A percentile compares a stretch with the other conserved stretches of the same genome.
These are phyloP conservation scores for Paratilapia polleni DNA, from an alignment of 2,113 vertebrate genomes.

Conservation along the genomic window DNA sequence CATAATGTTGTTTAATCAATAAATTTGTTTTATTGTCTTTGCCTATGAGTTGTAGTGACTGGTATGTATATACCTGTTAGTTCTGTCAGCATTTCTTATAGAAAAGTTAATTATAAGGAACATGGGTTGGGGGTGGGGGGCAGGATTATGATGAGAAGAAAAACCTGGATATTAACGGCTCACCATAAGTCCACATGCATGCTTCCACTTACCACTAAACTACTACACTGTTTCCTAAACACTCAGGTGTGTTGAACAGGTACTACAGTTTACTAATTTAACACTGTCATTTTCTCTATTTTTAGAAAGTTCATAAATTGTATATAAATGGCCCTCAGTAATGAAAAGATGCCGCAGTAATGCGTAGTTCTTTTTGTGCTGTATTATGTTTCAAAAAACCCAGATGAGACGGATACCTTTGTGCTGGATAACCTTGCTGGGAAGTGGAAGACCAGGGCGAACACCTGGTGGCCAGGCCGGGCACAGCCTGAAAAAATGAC, in stretches of 20 bases:
- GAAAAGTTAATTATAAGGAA: neutral
- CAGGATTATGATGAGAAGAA: neutral
- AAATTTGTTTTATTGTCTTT: neutral
- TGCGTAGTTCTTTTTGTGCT: neutral
- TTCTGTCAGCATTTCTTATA: neutral
- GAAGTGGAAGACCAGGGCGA: neutral
- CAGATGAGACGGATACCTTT: neutral
- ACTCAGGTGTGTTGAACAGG: neutral
- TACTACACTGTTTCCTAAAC: neutral
- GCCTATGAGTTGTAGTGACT: neutral
- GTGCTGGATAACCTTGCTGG: neutral
- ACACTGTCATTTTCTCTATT: neutral
- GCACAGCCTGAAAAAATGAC: neutral
- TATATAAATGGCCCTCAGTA: neutral
- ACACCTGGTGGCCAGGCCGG: fast-evolving
- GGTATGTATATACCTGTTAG: neutral
- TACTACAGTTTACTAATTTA: neutral
- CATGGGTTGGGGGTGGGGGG: neutral
- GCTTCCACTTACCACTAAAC: neutral
- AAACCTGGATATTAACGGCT: neutral
- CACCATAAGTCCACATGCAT: neutral
- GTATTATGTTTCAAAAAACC: neutral
- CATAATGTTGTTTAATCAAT: neutral
- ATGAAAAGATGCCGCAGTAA: neutral
- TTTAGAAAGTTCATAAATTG: neutral